Base-by-base conservation (phyloP, 2,113 vertebrate species). In the Dunckerocampus dactyliophorus region DNA sequence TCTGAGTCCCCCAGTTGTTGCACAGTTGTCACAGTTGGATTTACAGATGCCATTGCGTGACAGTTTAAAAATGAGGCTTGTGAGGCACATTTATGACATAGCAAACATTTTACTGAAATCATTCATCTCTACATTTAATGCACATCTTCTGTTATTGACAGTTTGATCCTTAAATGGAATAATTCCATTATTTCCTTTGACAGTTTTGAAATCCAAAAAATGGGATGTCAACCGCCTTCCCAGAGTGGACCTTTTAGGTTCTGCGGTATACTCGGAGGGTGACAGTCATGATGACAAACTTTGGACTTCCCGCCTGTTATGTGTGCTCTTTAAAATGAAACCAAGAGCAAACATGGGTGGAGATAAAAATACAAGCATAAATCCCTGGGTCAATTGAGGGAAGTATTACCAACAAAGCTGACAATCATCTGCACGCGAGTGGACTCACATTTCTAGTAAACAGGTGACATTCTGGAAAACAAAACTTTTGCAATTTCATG, bases 361-460 rank as follows among this genome's bases (percentile, higher is more conserved):
- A 2, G 62, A 42, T 75, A 76, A 71, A 83, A 86, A 88, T 76
- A 85, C 80, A 75, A 16, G 19, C 17, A 71, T 43, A 67, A 83
- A 82, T 78, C 57, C 50, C 53, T 59, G 61, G 59, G 60, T 72
- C 63, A 59, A 66, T 50, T 24, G 64, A 72, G 50, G 34, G 46
- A 64, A 65, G 78, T 62, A 28, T 15, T 14, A 1, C 68, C 62
- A 68, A 72, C 59, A 69, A 22, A 65, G 47, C 55, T 60, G 66
- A 56, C 1, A 39, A 46, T 52, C 9, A 0, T 22, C 24, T 10
- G 22, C 10, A 66, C 6, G 0, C 1, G 6, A 46, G 17, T 37
- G 49, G 53, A 62, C 39, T 75, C 49, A 42, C 47, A 67, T 79
- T 89, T 87, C 80, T 69, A 59, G 82, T 87, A 79, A 89, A 78